Conservation (phyloP, 2,888 invertebrate genomes). For the Hesperia comma region DNA sequence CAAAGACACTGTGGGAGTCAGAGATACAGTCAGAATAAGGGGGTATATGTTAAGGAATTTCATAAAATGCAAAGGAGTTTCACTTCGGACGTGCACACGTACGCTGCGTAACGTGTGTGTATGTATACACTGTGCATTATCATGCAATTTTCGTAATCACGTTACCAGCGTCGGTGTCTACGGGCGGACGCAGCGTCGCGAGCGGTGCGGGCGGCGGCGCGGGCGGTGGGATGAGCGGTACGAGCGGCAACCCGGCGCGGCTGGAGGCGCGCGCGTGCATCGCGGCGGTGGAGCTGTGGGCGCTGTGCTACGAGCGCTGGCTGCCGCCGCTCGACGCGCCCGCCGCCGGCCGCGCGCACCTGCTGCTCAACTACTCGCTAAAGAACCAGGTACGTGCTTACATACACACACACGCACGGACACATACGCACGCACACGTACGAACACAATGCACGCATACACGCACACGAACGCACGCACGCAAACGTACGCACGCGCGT, state of each 20-base stretch:
- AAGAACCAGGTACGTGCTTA: conserved; percentile 77
- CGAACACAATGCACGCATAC: too few species aligned
- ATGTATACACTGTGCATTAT: too few species aligned
- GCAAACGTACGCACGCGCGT: too few species aligned
- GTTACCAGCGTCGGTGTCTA: conserved; percentile 29
- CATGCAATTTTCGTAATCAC: neutral
- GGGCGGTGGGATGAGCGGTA: conserved; percentile 31
- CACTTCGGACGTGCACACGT: too few species aligned
- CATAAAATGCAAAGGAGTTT: too few species aligned
- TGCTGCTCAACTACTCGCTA: conserved; percentile 78
- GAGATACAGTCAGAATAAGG: too few species aligned
- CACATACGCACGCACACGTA: neutral
- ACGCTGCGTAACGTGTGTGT: too few species aligned
- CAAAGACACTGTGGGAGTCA: too few species aligned
- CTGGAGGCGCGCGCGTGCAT: conserved; percentile 80
- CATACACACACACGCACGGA: neutral
- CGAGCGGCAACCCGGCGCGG: too few species aligned
- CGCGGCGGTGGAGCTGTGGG: conserved; percentile 89
- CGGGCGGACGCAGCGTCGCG: conserved; percentile 28
- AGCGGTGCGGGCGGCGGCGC: too few species aligned
- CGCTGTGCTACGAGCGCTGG: conserved; percentile 96
- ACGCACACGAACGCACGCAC: too few species aligned
- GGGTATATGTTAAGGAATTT: too few species aligned
- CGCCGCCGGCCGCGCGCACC: conserved; percentile 87
- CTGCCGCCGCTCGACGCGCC: conserved; percentile 91